Base-by-base conservation (phyloP, 1,140 invertebrate species). In the Brachionus rotundiformis region DNA sequence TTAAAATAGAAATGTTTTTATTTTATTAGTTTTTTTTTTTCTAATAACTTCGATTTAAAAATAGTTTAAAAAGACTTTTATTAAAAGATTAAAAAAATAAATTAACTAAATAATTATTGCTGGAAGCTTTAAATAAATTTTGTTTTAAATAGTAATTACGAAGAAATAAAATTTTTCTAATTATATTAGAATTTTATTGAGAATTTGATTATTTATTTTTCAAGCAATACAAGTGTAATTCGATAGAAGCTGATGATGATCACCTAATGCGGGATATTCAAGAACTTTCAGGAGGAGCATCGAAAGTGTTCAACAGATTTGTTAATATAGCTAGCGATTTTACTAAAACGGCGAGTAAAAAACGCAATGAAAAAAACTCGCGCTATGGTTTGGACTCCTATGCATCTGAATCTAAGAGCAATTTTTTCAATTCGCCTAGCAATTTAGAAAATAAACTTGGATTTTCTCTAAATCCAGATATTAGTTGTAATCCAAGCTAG, bases 401-500 rank as follows among this genome's bases (percentile, higher is more conserved):
- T 73, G 68, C 39, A 73, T 39, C 63, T 36, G 31, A 68, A 33
- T 3, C 16, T 36, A 68, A 29, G 63, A 36, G 63, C 11, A 68
- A 68, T 68, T 68, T 68, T 68, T 68, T 68, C 33, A 73, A 47
- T 73, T 11, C 19, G 44, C 36, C 33, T 27, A 27, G 19, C 23
- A 25, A 4, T 5, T 44, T 25, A 44, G 68, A 73, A 25, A 73
- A 44, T 25, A 41, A 27, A n/a, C 39, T 73, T 25, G 39, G 39
- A 25, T 44, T 73, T 44, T 19, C 19, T 44, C 23, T 73, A 47
- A 41, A 39, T 11, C 68, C 68, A 44, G 25, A 44, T 11, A 73
- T 73, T n/a, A 73, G 68, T 13, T 73, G 68, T 41, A 73, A 73
- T 73, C 68, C 33, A 29, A 73, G 68, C n/a, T 73, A 44, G 36